phyloP scores from a whole-genome alignment of 2,113 vertebrate genomes.

The Pseudorectes ferrugineus region DNA sequence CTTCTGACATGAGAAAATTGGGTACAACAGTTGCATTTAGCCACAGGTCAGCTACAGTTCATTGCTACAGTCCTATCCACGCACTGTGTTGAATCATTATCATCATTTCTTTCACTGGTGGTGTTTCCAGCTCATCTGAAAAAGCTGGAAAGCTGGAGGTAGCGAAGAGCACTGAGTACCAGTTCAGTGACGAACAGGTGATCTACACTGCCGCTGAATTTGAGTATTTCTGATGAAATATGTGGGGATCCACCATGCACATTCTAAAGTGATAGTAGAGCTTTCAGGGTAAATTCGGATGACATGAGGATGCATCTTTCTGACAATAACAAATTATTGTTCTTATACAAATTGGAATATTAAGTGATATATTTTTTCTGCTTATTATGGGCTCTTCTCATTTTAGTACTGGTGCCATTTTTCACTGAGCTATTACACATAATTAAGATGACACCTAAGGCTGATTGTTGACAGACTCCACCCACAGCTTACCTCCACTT shows the following conservation, averaged over 20 bases:
- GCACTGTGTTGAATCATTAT: background rate
- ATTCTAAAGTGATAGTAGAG: background rate
- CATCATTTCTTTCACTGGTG: background rate
- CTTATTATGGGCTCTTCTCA: background rate
- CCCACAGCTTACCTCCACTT: background rate
- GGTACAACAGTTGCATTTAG: background rate
- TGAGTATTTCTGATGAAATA: background rate
- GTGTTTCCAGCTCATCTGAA: background rate
- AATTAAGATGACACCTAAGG: background rate
- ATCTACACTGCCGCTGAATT: background rate
- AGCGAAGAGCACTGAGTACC: accelerated
- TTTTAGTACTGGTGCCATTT: background rate
- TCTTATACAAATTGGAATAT: background rate
- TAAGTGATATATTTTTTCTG: background rate
- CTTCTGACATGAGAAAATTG: background rate
- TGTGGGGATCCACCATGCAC: accelerated
- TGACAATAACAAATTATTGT: background rate
- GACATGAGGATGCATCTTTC: background rate
- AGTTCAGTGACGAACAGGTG: background rate
- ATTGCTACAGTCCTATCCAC: background rate
- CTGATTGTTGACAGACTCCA: background rate
- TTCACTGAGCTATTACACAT: background rate
- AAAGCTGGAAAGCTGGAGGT: background rate
- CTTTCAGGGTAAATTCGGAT: background rate
- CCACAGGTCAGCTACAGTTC: background rate